Evolutionary conservation across 2,888 invertebrate genomes (phyloP).

Genomic region (Aphidoletes aphidimyza): DNA sequence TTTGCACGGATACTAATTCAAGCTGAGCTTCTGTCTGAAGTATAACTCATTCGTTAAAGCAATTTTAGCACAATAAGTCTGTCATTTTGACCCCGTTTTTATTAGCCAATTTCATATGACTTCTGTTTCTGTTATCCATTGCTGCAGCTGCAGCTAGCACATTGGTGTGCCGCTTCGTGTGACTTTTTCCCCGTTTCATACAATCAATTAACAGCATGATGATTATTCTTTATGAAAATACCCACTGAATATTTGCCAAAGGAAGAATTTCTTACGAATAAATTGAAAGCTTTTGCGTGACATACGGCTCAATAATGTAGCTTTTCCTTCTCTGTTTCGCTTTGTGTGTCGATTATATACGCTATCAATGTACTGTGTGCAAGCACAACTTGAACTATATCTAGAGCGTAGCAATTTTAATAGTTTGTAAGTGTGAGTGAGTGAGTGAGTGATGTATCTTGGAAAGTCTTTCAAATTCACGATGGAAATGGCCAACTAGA

Average conservation of each 20-base stretch:
- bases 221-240: not conserved
- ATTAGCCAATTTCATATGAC: not conserved
- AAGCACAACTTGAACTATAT: not conserved
- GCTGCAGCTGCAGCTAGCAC: not conserved
- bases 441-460: no score
- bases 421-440: not conserved
- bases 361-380: no score
- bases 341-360: no score
- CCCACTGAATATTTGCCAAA: not conserved
- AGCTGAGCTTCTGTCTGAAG: conserved; percentile 1
- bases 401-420: not conserved
- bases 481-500: not conserved
- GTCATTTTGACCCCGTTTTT: not conserved
- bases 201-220: conserved; percentile 11
- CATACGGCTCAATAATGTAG: no score
- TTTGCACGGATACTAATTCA: not conserved
- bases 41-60: not conserved
- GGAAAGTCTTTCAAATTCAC: not conserved
- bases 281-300: not conserved
- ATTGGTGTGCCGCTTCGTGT: not conserved
- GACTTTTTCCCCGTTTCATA: not conserved
- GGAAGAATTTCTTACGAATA: not conserved
- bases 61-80: not conserved
- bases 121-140: not conserved
- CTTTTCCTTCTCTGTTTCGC: no score